Base-by-base conservation (phyloP, 2,797 vertebrate genomes). In the Galaxias olidus region DNA sequence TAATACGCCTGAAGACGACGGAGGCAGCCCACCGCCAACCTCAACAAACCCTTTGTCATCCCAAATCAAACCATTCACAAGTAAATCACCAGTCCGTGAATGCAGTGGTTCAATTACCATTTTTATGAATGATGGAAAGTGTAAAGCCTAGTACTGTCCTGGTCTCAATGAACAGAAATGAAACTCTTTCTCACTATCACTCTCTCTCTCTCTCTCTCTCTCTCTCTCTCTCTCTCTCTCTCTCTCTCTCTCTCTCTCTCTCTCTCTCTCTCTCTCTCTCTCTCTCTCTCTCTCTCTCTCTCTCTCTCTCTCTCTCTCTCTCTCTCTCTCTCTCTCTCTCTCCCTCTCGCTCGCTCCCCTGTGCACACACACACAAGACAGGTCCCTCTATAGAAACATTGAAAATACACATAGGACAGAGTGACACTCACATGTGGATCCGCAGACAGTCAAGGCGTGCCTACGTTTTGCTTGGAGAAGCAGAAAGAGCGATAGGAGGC, bases 381-480 rank as follows among this genome's bases (percentile, higher is more conserved):
- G 74, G 60, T 53, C 62, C 41, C 74, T 76, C 68, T 70, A 53
- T 76, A 70, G 79, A 77, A 78, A 78, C 68, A 53, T 76, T 68
- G 79, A 79, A 78, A 78, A 69, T 73, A 71, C 64, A 59, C 83
- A 79, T 65, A 68, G 64, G 79, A 77, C 78, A 75, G 73, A 75
- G 78, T 86, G 87, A 86, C 84, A 90, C 86, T 90, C 87, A 84
- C 88, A 87, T 89, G 85, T 87, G 85, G 86, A 80, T 87, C 82
- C 82, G 81, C 78, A 83, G 79, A 77, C 63, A 79, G 80, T 74
- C 78, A 78, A 81, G 81, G 84, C 74, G 68, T 67, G 69, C 59
- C 86, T 82, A 75, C 76, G 84, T 91, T 90, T 90, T 89, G 87
- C 88, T 88, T 87, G 86, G 85, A 86, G 89, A 90, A 87, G 87